Percentiles rank a stretch among this genome's conserved stretches.
Conservation (phyloP, 1,140 invertebrate genomes). For the Hypothenemus hampei region DNA sequence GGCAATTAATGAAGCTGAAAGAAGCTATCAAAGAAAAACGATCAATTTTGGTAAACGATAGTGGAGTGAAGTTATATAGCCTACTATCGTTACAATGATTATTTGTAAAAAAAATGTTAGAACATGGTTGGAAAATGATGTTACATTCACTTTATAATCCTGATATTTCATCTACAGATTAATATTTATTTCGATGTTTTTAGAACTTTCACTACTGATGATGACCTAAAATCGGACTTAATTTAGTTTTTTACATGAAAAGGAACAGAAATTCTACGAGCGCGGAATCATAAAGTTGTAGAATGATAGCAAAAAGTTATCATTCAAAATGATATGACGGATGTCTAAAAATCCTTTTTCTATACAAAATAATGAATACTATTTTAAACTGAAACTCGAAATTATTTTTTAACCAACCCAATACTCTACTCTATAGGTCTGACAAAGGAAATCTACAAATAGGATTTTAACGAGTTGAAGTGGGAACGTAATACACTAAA, state of each 20-base stretch:
- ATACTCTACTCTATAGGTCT: too few relatives aligned
- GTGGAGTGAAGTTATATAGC: not conserved
- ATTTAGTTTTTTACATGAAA: conserved; percentile 30
- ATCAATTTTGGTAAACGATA: not conserved
- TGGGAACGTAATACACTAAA: too few relatives aligned
- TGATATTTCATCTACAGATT: conserved; percentile 19
- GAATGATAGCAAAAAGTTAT: conserved; percentile 9
- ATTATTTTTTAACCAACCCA: not conserved
- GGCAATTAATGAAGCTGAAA: too few relatives aligned
- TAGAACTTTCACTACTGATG: conserved; percentile 4
- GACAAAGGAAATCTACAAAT: too few relatives aligned
- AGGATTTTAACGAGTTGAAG: too few relatives aligned
- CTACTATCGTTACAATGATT: conserved; percentile 42
- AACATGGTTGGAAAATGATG: conserved; percentile 34
- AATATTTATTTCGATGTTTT: conserved; percentile 15
- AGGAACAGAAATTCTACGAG: conserved; percentile 29
- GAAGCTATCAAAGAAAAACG: too few relatives aligned
- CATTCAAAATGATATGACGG: not conserved
- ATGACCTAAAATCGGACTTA: conserved; percentile 10
- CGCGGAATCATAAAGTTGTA: conserved; percentile 32
- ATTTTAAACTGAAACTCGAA: not conserved
- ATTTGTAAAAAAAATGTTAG: conserved; percentile 39
- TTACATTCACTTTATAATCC: conserved; percentile 11
- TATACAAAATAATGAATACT: not conserved
- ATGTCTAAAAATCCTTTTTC: not conserved